Conservation (phyloP, 2,113 vertebrate genomes). For the Psilopogon haemacephalus region DNA sequence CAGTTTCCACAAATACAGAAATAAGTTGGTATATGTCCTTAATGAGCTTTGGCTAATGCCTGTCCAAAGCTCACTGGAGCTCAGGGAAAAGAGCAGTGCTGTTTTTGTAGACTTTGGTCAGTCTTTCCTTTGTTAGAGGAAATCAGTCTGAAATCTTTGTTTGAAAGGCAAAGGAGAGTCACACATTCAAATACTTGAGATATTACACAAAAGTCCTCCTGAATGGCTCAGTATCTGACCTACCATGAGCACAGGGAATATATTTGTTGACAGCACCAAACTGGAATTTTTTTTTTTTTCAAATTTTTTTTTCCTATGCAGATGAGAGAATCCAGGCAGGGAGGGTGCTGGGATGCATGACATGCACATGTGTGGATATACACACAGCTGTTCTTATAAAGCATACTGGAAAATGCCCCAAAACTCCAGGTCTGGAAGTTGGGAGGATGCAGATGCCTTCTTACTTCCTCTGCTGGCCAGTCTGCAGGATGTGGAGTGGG, state of each 20-base stretch:
- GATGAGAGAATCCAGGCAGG: not conserved
- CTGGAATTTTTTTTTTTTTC: not conserved
- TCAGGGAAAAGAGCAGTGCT: not conserved
- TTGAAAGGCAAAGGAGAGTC: not conserved
- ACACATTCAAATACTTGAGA: not conserved
- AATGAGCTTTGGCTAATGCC: slow-evolving; percentile 12
- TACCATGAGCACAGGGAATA: not conserved
- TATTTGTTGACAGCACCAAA: not conserved
- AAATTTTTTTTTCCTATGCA: not conserved
- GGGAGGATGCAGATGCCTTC: not conserved
- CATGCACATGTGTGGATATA: not conserved
- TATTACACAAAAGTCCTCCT: not conserved
- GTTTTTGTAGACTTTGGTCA: slow-evolving; percentile 9
- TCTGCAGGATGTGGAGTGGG: not conserved
- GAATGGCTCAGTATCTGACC: not conserved
- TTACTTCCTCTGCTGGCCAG: not conserved
- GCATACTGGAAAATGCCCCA: not conserved
- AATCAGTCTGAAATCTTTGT: slow-evolving; percentile 8
- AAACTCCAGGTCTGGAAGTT: not conserved
- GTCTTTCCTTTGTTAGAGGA: slow-evolving; percentile 4
- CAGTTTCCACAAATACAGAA: not conserved
- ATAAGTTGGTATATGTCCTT: not conserved
- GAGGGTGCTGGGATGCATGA: not conserved
- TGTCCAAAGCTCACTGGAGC: not conserved
- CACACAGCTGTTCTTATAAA: not conserved